Percentiles rank a stretch among this genome's conserved stretches.
These are phyloP conservation scores for Clupea harengus DNA, from an alignment of 2,113 vertebrate genomes.

Conservation along the genomic window DNA sequence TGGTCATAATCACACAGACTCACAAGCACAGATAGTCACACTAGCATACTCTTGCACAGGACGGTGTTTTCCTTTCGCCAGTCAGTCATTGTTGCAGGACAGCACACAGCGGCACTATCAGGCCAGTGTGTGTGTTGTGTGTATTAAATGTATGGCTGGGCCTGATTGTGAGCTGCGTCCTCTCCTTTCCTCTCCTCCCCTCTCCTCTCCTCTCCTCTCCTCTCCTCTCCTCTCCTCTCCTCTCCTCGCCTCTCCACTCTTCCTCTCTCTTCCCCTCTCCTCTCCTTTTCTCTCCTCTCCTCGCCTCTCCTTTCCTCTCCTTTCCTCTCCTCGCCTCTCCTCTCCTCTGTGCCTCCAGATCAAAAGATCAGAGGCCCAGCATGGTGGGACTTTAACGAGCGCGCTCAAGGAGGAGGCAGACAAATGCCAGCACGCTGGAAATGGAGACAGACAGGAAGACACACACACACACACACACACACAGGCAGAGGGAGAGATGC, in stretches of 20 bases:
- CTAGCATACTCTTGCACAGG: not conserved
- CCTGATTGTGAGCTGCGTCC: not conserved
- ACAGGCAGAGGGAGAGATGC: constrained; percentile 29
- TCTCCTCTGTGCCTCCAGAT: not conserved
- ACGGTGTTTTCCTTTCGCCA: not conserved
- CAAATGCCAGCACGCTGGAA: not conserved
- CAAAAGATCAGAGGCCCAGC: constrained; percentile 10
- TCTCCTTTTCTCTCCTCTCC: not conserved
- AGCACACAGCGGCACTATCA: not conserved
- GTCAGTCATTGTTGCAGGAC: not conserved
- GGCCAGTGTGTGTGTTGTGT: not conserved
- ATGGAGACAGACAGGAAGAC: constrained; percentile 7
- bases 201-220: not conserved
- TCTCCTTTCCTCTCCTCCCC: not conserved
- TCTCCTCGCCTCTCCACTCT: not conserved
- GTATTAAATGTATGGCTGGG: not conserved
- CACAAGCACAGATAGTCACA: not conserved
- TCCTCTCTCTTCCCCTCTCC: not conserved
- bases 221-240: not conserved
- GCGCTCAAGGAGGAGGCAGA: not conserved
- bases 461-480: constrained; percentile 9
- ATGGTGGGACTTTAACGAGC: constrained; percentile 10
- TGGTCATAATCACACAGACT: not conserved
- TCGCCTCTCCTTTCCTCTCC: not conserved
- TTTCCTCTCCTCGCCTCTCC: not conserved